Conservation (phyloP, 2,113 vertebrate genomes). For the Gavia stellata region DNA sequence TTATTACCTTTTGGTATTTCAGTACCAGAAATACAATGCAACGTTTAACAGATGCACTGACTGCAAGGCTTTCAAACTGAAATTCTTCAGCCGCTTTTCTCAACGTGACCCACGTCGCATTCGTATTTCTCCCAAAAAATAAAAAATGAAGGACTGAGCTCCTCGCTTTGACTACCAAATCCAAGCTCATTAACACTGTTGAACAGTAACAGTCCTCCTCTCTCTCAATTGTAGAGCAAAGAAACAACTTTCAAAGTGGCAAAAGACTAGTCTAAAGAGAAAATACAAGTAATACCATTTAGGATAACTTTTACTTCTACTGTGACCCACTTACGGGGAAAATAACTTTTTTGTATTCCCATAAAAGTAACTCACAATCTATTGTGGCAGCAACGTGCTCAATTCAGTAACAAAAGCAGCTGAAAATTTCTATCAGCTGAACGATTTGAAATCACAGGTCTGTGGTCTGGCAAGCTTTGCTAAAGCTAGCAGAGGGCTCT, state of each 20-base stretch:
- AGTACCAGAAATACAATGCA: neutral
- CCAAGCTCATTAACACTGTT: neutral
- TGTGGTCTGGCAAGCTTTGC: neutral
- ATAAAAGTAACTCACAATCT: neutral
- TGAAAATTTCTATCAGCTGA: neutral
- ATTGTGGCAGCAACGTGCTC: rapidly evolving
- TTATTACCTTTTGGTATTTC: neutral
- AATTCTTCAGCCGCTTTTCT: neutral
- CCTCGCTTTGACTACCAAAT: neutral
- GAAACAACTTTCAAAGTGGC: neutral
- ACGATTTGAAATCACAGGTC: neutral
- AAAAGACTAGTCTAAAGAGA: neutral
- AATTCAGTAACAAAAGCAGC: neutral
- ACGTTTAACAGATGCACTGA: neutral
- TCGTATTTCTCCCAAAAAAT: neutral
- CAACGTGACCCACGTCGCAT: neutral
- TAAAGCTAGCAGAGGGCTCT: neutral
- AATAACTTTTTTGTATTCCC: neutral
- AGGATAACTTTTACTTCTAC: neutral
- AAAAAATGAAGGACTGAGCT: neutral
- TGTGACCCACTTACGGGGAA: neutral
- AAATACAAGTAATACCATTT: neutral
- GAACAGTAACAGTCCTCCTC: neutral
- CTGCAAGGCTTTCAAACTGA: neutral
- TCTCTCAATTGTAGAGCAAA: neutral